A percentile compares a stretch with the other conserved stretches of the same genome.
phyloP scores from a whole-genome alignment of 2,888 invertebrate species.

The Acronicta psi region DNA sequence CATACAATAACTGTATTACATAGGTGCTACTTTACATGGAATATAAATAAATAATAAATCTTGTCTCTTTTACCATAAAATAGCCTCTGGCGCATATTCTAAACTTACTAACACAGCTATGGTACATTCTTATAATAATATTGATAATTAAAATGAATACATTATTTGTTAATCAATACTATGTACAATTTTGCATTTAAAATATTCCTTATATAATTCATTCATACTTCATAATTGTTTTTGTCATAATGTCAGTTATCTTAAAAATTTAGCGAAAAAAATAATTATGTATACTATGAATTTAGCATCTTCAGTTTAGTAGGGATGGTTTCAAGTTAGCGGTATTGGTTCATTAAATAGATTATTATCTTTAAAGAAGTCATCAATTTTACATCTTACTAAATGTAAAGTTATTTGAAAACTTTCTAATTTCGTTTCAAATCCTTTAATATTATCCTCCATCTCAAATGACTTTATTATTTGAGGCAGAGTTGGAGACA shows the following conservation, averaged over 20 bases:
- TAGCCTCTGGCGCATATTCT: constrained; percentile 56
- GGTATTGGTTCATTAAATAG: constrained; percentile 76
- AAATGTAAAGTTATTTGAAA: constrained; percentile 88
- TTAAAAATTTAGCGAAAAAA: constrained; percentile 24
- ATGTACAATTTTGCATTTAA: constrained; percentile 45
- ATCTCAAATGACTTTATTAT: constrained; percentile 84
- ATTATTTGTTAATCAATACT: constrained; percentile 51
- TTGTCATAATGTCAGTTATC: constrained; percentile 14
- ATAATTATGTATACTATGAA: constrained; percentile 17
- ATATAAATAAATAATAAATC: constrained; percentile 40
- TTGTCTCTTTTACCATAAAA: constrained; percentile 34
- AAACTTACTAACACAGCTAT: constrained; percentile 56
- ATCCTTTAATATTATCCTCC: constrained; percentile 75
- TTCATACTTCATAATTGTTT: constrained; percentile 13
- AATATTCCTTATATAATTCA: constrained; percentile 25
- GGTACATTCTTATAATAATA: constrained; percentile 52
- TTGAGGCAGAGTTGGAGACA: constrained; percentile 90
- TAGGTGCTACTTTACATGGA: constrained; percentile 33
- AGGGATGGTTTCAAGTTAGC: constrained; percentile 25
- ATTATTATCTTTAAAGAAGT: constrained; percentile 89
- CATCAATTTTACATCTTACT: constrained; percentile 89
- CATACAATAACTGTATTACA: constrained; percentile 37
- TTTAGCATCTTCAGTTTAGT: constrained; percentile 16
- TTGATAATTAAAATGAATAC: constrained; percentile 12
- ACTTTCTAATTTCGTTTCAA: constrained; percentile 73